A percentile compares a stretch with the other conserved stretches of the same genome.
These are phyloP conservation scores for Percina caprodes DNA, from an alignment of 2,113 vertebrate genomes.

Conservation along the genomic window DNA sequence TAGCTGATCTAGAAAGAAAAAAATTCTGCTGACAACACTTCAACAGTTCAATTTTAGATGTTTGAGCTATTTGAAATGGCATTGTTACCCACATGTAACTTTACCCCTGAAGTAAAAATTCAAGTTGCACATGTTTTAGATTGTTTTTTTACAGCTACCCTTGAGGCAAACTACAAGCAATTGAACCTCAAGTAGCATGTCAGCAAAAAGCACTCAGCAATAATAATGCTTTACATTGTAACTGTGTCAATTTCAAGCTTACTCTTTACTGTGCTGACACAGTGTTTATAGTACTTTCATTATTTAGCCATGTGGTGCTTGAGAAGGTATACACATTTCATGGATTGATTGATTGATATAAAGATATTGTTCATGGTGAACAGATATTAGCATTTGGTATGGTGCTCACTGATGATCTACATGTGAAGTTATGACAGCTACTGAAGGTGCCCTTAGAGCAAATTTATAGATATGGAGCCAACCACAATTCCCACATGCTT, in stretches of 20 bases:
- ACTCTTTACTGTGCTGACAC: slow-evolving; percentile 52
- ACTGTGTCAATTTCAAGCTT: slow-evolving; percentile 49
- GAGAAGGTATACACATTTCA: slow-evolving; percentile 48
- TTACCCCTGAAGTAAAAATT: slow-evolving; percentile 29
- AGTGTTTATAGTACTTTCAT: slow-evolving; percentile 28
- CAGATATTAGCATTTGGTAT: slow-evolving; percentile 47
- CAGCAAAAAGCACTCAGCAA: slow-evolving; percentile 62
- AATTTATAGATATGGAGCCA: slow-evolving; percentile 63
- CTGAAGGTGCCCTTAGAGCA: slow-evolving; percentile 66
- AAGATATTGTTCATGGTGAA: slow-evolving; percentile 54
- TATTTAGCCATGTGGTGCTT: slow-evolving; percentile 36
- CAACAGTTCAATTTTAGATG: slow-evolving; percentile 19
- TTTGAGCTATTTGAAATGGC: slow-evolving; percentile 16
- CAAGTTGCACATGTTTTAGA: slow-evolving; percentile 12
- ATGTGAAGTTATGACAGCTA: slow-evolving; percentile 36
- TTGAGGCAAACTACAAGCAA: slow-evolving; percentile 42
- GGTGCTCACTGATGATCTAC: slow-evolving; percentile 55
- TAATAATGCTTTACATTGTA: slow-evolving; percentile 45
- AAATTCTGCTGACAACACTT: not conserved
- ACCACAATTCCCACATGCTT: slow-evolving; percentile 42
- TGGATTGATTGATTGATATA: slow-evolving; percentile 53
- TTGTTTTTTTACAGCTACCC: slow-evolving; percentile 30
- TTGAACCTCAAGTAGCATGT: slow-evolving; percentile 53
- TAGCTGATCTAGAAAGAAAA: not conserved
- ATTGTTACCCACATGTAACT: slow-evolving; percentile 8